phyloP scores from a whole-genome alignment of 35 echinoderm and acorn worm species.

The Eucidaris tribuloides region DNA sequence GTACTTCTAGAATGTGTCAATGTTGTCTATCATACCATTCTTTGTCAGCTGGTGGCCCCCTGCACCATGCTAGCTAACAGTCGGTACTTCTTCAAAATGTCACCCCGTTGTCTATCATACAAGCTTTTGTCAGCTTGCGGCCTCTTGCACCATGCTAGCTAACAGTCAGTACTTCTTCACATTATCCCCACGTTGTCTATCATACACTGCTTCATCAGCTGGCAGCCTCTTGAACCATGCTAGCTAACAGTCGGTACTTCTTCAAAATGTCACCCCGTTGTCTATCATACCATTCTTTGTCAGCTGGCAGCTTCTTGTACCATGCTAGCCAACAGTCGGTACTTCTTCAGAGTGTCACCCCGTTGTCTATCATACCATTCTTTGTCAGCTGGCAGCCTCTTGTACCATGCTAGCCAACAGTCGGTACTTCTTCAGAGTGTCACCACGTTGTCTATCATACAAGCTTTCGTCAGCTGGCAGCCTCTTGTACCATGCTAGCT shows the following conservation, averaged over 20 bases:
- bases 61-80: not conserved
- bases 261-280: not conserved
- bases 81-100: not conserved
- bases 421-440: too few relatives aligned
- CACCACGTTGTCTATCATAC: too few relatives aligned
- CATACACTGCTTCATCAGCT: not conserved
- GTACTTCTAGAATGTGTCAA: not conserved
- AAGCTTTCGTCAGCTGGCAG: too few relatives aligned
- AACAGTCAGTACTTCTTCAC: too few relatives aligned
- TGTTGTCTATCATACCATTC: not conserved
- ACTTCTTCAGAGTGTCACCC: not conserved
- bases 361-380: not conserved
- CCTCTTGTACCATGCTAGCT: too few relatives aligned
- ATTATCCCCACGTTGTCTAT: too few relatives aligned
- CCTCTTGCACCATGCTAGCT: too few relatives aligned
- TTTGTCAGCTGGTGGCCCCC: not conserved
- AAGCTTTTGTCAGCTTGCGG: too few relatives aligned
- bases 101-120: not conserved
- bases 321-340: too few relatives aligned
- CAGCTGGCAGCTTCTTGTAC: too few relatives aligned
- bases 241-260: not conserved
- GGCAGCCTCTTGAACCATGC: slow-evolving; percentile 8
- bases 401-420: too few relatives aligned
- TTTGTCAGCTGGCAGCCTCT: not conserved
- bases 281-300: not conserved